A percentile compares a stretch with the other conserved stretches of the same genome.
These are phyloP conservation scores for Pseudococcus viburni DNA, from an alignment of 2,888 invertebrate species.

Conservation along the genomic window DNA sequence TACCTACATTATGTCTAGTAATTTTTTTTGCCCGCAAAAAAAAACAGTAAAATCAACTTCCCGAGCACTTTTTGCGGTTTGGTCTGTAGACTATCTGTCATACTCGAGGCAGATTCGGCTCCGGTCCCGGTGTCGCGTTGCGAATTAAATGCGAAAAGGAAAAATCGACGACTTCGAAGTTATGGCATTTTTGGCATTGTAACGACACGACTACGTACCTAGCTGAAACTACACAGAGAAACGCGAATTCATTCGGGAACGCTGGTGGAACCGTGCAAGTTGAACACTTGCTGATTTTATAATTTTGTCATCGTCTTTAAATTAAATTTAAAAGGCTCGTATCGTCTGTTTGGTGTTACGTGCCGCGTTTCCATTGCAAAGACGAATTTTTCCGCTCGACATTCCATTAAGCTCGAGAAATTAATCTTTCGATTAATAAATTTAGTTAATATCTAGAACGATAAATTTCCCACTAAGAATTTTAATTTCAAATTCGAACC, in stretches of 20 bases:
- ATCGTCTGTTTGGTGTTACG: slow-evolving; percentile 25
- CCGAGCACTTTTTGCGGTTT: too few species aligned
- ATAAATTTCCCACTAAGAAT: not conserved
- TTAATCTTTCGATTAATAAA: slow-evolving; percentile 27
- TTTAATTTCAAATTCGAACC: slow-evolving; percentile 22
- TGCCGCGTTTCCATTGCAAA: not conserved
- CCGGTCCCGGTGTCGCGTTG: not conserved
- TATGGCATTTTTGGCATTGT: not conserved
- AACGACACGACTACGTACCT: not conserved
- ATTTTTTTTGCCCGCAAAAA: too few species aligned
- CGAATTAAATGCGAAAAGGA: slow-evolving; percentile 7
- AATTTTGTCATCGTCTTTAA: slow-evolving; percentile 16
- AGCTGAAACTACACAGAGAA: not conserved
- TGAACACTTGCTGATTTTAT: slow-evolving; percentile 29
- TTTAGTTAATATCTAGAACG: not conserved
- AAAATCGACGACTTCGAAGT: slow-evolving; percentile 1
- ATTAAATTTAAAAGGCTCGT: slow-evolving; percentile 10
- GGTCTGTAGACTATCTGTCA: too few species aligned
- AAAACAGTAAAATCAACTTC: too few species aligned
- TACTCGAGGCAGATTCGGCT: not conserved
- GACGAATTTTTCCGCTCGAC: slow-evolving; percentile 10
- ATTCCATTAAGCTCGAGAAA: slow-evolving; percentile 8
- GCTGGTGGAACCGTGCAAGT: not conserved
- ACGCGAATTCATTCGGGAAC: slow-evolving; percentile 14
- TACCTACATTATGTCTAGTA: too few species aligned